These are phyloP conservation scores for Scelioninae gen. 1 DNA, from an alignment of 2,888 invertebrate genomes.

Conservation along the genomic window DNA sequence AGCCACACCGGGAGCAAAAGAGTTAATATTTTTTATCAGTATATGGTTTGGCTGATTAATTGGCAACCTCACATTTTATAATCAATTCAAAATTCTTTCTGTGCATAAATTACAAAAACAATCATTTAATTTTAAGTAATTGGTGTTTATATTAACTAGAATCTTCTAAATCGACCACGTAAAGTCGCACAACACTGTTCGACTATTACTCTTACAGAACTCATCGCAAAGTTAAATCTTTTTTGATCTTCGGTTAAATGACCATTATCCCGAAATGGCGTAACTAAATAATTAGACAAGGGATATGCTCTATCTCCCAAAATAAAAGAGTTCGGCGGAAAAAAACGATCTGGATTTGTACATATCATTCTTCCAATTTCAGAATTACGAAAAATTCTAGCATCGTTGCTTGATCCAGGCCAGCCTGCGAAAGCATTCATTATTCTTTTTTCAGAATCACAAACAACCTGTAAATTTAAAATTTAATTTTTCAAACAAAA, in stretches of 20 bases:
- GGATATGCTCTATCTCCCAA: conserved; percentile 26
- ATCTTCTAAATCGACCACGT: too few relatives aligned
- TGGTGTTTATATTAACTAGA: too few relatives aligned
- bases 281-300: conserved; percentile 13
- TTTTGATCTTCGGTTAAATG: conserved; percentile 3
- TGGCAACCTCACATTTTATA: too few relatives aligned
- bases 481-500: too few relatives aligned
- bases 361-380: conserved; percentile 5
- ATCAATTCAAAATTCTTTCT: too few relatives aligned
- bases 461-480: conserved; percentile 15
- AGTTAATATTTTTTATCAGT: too few relatives aligned
- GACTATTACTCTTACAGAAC: neutral
- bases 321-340: conserved; percentile 6
- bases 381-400: conserved; percentile 22
- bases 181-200: conserved; percentile 13
- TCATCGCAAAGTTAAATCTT: neutral
- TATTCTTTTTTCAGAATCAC: conserved; percentile 11
- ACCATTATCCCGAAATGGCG: conserved; percentile 27
- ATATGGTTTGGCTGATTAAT: too few relatives aligned
- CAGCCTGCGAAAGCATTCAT: conserved; percentile 34
- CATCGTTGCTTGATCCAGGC: conserved; percentile 41
- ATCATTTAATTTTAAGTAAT: too few relatives aligned
- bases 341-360: conserved; percentile 2
- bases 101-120: too few relatives aligned
- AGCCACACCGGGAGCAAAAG: too few relatives aligned